Conservation (phyloP, 2,888 invertebrate genomes). For the Leptarthrus brevirostris region DNA sequence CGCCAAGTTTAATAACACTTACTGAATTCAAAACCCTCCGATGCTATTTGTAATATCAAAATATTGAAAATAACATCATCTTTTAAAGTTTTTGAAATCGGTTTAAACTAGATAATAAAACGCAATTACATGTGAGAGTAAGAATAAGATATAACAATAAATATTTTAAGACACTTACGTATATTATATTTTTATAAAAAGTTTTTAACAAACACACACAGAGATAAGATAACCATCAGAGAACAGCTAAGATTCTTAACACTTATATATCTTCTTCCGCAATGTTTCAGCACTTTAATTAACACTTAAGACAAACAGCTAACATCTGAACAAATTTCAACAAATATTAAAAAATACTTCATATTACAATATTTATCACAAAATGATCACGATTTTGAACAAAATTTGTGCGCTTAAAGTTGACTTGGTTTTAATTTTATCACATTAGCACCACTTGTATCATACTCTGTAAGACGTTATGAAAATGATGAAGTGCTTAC, state of each 20-base stretch:
- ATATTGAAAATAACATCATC: no score
- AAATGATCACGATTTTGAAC: slow-evolving; percentile 40
- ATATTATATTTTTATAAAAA: neutral
- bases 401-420: slow-evolving; percentile 45
- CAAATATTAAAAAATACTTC: slow-evolving; percentile 41
- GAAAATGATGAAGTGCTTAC: slow-evolving; percentile 2
- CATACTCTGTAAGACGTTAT: slow-evolving; percentile 1
- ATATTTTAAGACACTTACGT: neutral
- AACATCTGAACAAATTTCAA: slow-evolving; percentile 22
- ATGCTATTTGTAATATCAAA: no score
- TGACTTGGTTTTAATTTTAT: slow-evolving; percentile 27
- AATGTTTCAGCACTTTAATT: neutral
- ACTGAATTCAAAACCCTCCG: no score
- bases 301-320: slow-evolving; percentile 19
- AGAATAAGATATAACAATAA: no score
- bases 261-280: neutral
- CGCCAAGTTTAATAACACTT: no score
- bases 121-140: no score
- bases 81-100: no score
- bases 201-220: neutral
- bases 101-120: no score
- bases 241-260: neutral
- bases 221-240: neutral
- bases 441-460: slow-evolving; percentile 23
- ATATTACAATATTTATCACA: slow-evolving; percentile 44